These are phyloP conservation scores for Campylorhamphus procurvoides DNA, from an alignment of 2,113 vertebrate species.

Conservation along the genomic window DNA sequence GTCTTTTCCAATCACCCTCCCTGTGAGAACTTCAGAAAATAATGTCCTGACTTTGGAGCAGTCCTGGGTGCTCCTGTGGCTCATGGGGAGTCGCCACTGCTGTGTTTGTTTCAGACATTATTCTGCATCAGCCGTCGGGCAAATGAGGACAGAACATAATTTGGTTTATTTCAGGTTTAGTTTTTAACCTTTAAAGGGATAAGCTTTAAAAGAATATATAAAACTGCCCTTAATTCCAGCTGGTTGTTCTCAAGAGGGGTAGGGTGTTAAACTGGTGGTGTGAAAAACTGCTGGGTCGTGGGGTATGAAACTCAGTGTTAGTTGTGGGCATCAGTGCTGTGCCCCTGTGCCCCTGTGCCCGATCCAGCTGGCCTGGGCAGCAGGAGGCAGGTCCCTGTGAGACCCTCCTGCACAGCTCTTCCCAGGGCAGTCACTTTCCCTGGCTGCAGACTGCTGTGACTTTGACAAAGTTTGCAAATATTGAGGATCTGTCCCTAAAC, in stretches of 20 bases:
- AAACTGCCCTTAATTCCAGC: neutral
- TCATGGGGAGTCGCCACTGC: neutral
- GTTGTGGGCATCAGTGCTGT: neutral
- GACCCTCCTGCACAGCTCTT: neutral
- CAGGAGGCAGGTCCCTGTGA: fast-evolving
- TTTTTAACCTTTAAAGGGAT: neutral
- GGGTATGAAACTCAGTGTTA: neutral
- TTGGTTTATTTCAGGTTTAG: neutral
- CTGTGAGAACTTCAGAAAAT: neutral
- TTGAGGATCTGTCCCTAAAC: neutral
- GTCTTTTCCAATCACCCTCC: neutral
- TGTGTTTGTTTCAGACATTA: fast-evolving
- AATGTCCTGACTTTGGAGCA: neutral
- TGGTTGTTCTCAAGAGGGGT: neutral
- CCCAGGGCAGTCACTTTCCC: neutral
- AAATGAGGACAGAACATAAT: neutral
- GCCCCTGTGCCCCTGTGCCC: neutral
- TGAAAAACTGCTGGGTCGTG: neutral
- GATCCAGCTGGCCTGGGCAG: neutral
- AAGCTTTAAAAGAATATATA: neutral
- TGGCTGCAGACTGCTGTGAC: neutral
- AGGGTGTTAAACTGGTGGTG: neutral
- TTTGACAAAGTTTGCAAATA: neutral
- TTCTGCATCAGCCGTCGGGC: neutral
- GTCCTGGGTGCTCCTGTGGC: fast-evolving